Percentiles rank a stretch among this genome's conserved stretches.
These are phyloP conservation scores for Cynaeus angustus DNA, from an alignment of 2,888 invertebrate genomes.

Conservation along the genomic window DNA sequence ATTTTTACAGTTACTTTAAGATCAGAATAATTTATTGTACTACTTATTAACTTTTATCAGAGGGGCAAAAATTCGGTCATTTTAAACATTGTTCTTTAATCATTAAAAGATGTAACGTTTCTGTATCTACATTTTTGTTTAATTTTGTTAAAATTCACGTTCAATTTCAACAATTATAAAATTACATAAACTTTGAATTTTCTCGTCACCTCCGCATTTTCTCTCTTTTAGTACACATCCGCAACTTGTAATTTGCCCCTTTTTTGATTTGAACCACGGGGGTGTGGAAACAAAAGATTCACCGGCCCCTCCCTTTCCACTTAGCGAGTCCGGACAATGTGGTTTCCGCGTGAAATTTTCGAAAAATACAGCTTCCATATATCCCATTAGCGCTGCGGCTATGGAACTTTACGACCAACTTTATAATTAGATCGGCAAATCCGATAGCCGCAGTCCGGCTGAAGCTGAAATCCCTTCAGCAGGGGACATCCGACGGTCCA, in stretches of 20 bases:
- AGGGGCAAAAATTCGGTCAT: too few species aligned
- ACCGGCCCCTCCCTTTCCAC: not conserved
- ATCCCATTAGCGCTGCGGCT: constrained; percentile 50
- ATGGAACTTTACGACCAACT: constrained; percentile 56
- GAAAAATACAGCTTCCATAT: constrained; percentile 44
- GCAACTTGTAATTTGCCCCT: not conserved
- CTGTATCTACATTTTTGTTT: too few species aligned
- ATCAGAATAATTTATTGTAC: too few species aligned
- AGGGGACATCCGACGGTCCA: constrained; percentile 36
- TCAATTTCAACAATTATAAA: too few species aligned
- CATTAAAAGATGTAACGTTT: too few species aligned
- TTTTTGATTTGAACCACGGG: not conserved
- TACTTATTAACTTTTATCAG: too few species aligned
- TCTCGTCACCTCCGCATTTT: too few species aligned
- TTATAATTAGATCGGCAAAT: constrained; percentile 65
- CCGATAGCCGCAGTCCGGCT: constrained; percentile 51
- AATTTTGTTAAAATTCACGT: too few species aligned
- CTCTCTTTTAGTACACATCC: too few species aligned
- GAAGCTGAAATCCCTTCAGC: constrained; percentile 50
- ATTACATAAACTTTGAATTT: too few species aligned
- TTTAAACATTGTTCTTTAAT: too few species aligned
- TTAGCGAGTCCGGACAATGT: constrained; percentile 26
- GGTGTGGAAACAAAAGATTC: not conserved
- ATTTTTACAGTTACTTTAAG: too few species aligned
- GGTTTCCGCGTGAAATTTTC: constrained; percentile 42